A percentile compares a stretch with the other conserved stretches of the same genome.
These are phyloP conservation scores for Apomyelois bistriatella DNA, from an alignment of 2,888 invertebrate genomes.

Conservation along the genomic window DNA sequence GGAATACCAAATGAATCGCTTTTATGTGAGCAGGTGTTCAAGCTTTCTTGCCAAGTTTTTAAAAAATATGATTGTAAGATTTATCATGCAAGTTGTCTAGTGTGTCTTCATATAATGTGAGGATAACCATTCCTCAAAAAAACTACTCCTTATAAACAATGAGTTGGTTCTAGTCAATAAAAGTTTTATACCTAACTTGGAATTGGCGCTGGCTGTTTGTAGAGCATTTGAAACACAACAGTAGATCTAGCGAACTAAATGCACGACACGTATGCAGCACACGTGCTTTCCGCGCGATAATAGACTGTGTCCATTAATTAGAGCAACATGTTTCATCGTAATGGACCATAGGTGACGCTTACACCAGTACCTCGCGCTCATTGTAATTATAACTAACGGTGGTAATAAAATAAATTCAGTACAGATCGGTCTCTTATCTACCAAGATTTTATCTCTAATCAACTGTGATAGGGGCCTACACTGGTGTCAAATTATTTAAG, in stretches of 20 bases:
- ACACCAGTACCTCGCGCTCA: background rate
- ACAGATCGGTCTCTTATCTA: background rate
- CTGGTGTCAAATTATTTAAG: too few species aligned
- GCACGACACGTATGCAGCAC: slow-evolving; percentile 29
- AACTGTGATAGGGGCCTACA: too few species aligned
- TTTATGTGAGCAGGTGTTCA: slow-evolving; percentile 14
- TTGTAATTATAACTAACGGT: background rate
- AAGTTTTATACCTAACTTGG: background rate
- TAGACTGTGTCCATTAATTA: slow-evolving; percentile 70
- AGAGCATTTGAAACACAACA: slow-evolving; percentile 10
- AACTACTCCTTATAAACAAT: too few species aligned
- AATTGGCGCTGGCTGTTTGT: background rate
- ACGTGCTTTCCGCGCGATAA: slow-evolving; percentile 53
- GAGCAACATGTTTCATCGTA: slow-evolving; percentile 67
- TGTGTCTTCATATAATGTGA: too few species aligned
- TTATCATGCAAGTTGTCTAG: background rate
- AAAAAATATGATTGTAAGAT: background rate
- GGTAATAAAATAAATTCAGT: background rate
- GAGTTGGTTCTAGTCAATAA: too few species aligned
- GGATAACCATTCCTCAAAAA: too few species aligned
- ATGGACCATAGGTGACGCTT: slow-evolving; percentile 57
- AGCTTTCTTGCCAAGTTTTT: slow-evolving; percentile 18
- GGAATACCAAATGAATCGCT: slow-evolving; percentile 23
- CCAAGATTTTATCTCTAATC: too few species aligned
- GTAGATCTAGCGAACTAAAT: slow-evolving; percentile 16